phyloP scores from a whole-genome alignment of 2,797 vertebrate genomes.

The Chloroceryle amazona region DNA sequence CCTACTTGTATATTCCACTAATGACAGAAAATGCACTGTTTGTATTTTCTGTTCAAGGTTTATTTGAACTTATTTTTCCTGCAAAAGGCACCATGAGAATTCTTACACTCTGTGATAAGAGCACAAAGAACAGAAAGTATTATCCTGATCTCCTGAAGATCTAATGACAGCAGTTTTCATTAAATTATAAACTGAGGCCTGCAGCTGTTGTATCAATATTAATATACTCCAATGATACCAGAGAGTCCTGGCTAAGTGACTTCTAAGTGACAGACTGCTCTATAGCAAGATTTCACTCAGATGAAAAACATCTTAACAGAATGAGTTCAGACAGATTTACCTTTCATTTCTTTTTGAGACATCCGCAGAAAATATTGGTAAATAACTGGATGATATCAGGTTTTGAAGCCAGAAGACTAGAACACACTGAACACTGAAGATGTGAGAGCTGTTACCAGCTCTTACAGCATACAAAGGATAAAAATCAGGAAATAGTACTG shows the following conservation, averaged over 20 bases:
- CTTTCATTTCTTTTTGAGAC: constrained; percentile 4
- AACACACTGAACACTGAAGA: neutral
- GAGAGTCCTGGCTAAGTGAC: neutral
- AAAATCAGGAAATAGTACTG: neutral
- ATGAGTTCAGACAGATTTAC: constrained; percentile 24
- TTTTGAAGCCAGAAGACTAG: neutral
- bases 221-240: neutral
- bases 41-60: neutral
- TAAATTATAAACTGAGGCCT: neutral
- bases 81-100: neutral
- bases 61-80: neutral
- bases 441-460: neutral
- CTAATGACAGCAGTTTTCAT: neutral
- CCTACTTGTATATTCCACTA: neutral
- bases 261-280: neutral
- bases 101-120: neutral
- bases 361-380: neutral
- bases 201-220: constrained; percentile 45
- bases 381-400: neutral
- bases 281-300: neutral
- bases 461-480: neutral
- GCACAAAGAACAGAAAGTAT: neutral
- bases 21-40: neutral
- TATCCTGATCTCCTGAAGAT: neutral
- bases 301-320: constrained; percentile 24